Evolutionary conservation across 2,797 vertebrate genomes (phyloP).

Genomic region (Ctenosaura bakeri): DNA sequence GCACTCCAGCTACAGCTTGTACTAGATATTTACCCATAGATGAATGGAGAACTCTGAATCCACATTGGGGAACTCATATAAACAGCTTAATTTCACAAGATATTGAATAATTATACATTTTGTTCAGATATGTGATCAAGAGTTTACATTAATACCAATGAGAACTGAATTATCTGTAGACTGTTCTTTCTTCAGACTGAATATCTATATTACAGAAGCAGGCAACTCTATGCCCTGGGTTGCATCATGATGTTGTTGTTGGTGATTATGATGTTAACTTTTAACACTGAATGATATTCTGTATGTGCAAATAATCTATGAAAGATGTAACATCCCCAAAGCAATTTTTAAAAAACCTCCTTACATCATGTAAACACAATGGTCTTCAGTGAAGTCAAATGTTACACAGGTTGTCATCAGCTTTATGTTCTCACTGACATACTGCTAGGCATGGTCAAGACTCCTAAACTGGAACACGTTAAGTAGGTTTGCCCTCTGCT

Average conservation of each 20-base stretch:
- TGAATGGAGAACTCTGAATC: slow-evolving; percentile 5
- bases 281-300: neutral
- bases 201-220: neutral
- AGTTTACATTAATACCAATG: neutral
- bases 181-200: neutral
- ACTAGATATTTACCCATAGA: neutral
- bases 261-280: neutral
- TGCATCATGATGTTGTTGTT: neutral
- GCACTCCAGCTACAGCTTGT: slow-evolving; percentile 27
- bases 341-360: neutral
- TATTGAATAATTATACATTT: neutral
- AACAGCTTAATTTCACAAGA: neutral
- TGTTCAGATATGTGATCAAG: neutral
- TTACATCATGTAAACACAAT: neutral
- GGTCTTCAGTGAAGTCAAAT: neutral
- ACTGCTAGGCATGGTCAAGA: neutral
- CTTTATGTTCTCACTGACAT: neutral
- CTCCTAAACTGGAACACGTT: neutral
- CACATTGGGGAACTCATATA: neutral
- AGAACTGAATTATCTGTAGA: neutral
- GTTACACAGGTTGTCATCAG: neutral
- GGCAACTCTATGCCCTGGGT: no score
- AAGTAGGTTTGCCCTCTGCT: neutral
- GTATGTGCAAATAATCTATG: neutral
- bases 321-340: neutral